Conservation (phyloP, 1,140 invertebrate genomes). For the Tetranychus cinnabarinus region DNA sequence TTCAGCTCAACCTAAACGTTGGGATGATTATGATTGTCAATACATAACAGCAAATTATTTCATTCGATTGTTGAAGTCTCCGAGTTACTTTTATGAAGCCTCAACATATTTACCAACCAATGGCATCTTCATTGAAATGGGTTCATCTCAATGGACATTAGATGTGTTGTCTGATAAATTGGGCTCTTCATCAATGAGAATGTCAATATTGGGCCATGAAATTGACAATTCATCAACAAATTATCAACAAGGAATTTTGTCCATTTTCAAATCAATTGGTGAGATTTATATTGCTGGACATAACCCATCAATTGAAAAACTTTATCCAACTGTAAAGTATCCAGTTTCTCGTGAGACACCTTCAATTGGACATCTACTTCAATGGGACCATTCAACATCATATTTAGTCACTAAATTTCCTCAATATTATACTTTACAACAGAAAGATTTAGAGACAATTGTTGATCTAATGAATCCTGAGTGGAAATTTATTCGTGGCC, state of each 20-base stretch:
- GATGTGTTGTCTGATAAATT: no score
- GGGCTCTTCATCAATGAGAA: no score
- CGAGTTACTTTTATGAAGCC: slow-evolving; percentile 27
- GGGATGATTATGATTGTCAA: neutral
- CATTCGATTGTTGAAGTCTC: slow-evolving; percentile 30
- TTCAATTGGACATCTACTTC: slow-evolving; percentile 50
- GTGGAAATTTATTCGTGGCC: slow-evolving; percentile 54
- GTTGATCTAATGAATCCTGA: slow-evolving; percentile 46
- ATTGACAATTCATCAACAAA: no score
- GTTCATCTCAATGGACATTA: neutral
- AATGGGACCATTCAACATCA: slow-evolving; percentile 65
- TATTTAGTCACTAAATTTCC: slow-evolving; percentile 32
- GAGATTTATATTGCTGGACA: slow-evolving; percentile 51
- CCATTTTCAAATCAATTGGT: slow-evolving; percentile 39
- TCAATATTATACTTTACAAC: slow-evolving; percentile 26
- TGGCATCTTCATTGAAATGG: neutral
- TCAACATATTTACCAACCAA: neutral
- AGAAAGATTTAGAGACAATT: slow-evolving; percentile 21
- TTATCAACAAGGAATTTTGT: neutral
- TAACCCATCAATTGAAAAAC: slow-evolving; percentile 41
- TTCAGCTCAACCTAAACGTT: neutral
- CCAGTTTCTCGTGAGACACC: slow-evolving; percentile 72
- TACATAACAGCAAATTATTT: neutral
- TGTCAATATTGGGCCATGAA: no score
- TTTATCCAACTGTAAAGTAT: slow-evolving; percentile 47